Evolutionary conservation across 2,113 vertebrate species (phyloP).

Genomic region (Pantherophis guttatus): DNA sequence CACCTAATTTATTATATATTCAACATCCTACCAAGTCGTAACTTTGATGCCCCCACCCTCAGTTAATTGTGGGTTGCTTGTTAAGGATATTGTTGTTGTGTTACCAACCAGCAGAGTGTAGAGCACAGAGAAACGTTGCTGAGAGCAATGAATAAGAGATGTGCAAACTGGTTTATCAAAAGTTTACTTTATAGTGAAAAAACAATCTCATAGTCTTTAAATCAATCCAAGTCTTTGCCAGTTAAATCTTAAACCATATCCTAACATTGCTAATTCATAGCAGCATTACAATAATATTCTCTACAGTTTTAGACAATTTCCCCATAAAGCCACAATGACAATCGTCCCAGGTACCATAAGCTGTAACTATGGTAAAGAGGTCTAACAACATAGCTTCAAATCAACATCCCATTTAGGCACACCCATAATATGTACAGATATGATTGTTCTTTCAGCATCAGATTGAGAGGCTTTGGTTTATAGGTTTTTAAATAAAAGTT

Average conservation of each 20-base stretch:
- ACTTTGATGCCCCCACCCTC: not conserved
- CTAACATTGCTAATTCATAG: not conserved
- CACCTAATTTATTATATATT: not conserved
- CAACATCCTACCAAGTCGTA: not conserved
- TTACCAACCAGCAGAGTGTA: too few species aligned
- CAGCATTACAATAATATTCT: not conserved
- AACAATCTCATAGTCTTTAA: too few species aligned
- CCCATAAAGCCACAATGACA: not conserved
- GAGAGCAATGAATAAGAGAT: too few species aligned
- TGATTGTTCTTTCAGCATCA: fast-evolving
- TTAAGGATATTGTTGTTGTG: too few species aligned
- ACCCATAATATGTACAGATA: not conserved
- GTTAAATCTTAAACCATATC: too few species aligned
- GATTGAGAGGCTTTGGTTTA: not conserved
- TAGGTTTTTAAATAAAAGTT: not conserved
- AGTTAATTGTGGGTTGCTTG: not conserved
- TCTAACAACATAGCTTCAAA: not conserved
- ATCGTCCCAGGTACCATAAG: not conserved
- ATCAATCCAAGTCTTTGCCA: too few species aligned
- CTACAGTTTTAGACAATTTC: too few species aligned
- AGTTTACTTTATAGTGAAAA: too few species aligned
- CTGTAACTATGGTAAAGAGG: not conserved
- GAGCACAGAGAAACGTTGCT: too few species aligned
- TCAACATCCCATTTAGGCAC: not conserved
- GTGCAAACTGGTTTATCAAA: too few species aligned